Evolutionary conservation across 2,113 vertebrate species (phyloP), one percentile per base, ranked within the genome.

Genomic region (Limnothrissa miodon): DNA sequence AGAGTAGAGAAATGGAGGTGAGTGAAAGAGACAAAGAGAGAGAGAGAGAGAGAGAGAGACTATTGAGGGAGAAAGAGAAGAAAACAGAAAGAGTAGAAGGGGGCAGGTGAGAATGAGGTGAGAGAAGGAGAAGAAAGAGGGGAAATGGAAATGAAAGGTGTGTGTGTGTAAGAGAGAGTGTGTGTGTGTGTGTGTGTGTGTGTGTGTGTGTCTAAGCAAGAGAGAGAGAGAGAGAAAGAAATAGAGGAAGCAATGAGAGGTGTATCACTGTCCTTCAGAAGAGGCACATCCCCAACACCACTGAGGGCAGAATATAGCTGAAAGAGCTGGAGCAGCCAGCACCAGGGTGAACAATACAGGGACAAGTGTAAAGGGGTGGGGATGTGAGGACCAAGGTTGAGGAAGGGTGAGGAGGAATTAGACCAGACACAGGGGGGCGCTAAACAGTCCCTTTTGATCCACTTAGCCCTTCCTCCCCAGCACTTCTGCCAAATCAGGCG

Each of bases 381-480:
- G 59, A 51, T 0, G 15, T 48, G 48, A 39, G 78, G 79, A 81
- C 59, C 85, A 83, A 80, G 79, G 59, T 25, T 74, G 66, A 33
- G 66, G 29, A 36, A 15, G 53, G 66, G 66, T 29, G 11, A 11
- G 5, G 66, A 36, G 66, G 66, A 42, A 44, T 39, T 21, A 83
- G 80, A 70, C 39, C 36, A 82, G 79, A 62, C 83, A 83, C 29
- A 79, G 78, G 89, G 79, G 81, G 39, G 78, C 86, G 87, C 85
- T 39, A 59, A 56, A 85, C 89, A 89, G 91, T 89, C 87, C 80
- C 86, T 83, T 59, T 83, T 62, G 80, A 83, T 82, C 84, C 84
- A 78, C 78, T 86, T 86, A 86, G 45, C 79, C 81, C 19, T 59
- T 83, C 85, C 84, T 83, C 53, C 80, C 53, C 70, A 83, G 25